phyloP scores from a whole-genome alignment of 2,797 vertebrate genomes.

The Pangasius mekongensis region DNA sequence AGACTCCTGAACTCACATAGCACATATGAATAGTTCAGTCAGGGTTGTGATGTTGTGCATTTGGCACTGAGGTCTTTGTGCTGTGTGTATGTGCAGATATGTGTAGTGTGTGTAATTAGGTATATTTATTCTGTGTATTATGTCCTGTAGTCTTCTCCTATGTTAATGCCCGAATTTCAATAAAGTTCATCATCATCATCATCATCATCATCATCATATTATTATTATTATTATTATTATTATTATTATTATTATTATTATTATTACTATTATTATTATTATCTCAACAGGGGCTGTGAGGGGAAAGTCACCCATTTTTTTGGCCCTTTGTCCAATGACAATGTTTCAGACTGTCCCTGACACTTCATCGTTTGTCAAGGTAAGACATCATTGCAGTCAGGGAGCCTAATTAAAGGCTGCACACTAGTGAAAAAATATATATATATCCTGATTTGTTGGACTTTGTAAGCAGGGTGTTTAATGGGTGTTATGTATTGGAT shows the following conservation, averaged over 20 bases:
- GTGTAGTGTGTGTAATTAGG: not conserved
- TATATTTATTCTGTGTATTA: not conserved
- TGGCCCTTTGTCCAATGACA: constrained; percentile 72
- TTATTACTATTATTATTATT: constrained; percentile 24
- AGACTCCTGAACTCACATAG: not conserved
- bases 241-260: constrained; percentile 17
- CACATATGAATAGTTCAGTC: not conserved
- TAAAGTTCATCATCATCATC: not conserved
- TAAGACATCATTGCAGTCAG: constrained; percentile 86
- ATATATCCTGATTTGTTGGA: not conserved
- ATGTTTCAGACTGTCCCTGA: constrained; percentile 98
- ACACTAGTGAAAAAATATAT: not conserved
- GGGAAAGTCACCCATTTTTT: constrained; percentile 36
- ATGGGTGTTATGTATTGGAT: not conserved
- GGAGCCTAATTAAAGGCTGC: not conserved
- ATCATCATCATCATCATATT: not conserved
- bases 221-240: not conserved
- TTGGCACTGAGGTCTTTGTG: not conserved
- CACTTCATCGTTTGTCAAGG: constrained; percentile 97
- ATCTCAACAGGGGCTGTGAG: constrained; percentile 59
- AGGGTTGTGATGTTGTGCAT: not conserved
- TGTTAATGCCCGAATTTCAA: not conserved
- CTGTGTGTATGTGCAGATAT: not conserved
- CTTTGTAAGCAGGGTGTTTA: not conserved
- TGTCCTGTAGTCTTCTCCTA: not conserved